Conservation (phyloP, 1,140 invertebrate species). For the Zaprionus capensis region DNA sequence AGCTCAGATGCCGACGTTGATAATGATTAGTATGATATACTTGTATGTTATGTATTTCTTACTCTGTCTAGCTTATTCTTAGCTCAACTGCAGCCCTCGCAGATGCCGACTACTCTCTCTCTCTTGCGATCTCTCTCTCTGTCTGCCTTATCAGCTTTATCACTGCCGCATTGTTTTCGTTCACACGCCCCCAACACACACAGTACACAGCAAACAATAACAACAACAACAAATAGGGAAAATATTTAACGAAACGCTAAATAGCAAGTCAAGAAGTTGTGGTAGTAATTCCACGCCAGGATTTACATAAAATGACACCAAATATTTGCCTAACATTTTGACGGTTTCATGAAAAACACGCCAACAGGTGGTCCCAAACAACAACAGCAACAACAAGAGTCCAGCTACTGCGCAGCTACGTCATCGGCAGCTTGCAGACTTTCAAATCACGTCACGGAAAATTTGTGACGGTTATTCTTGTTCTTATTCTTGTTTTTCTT, state of each 20-base stretch:
- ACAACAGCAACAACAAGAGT: constrained; percentile 16
- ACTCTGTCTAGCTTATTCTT: not conserved
- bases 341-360: constrained; percentile 79
- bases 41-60: not conserved
- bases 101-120: not conserved
- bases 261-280: constrained; percentile 21
- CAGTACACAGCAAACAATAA: constrained; percentile 36
- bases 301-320: constrained; percentile 72
- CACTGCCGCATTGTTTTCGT: constrained; percentile 77
- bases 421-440: constrained; percentile 44
- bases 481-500: not conserved
- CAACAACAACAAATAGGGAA: constrained; percentile 13
- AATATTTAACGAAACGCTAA: constrained; percentile 24
- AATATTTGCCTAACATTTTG: constrained; percentile 78
- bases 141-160: constrained; percentile 64
- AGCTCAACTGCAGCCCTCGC: constrained; percentile 19
- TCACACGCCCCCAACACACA: constrained; percentile 68
- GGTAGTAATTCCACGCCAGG: constrained; percentile 23
- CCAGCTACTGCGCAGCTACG: constrained; percentile 27
- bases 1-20: too few species aligned
- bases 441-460: constrained; percentile 60
- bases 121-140: not conserved
- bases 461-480: constrained; percentile 52
- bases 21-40: too few species aligned
- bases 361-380: constrained; percentile 68